Conservation (phyloP, 2,113 vertebrate genomes). For the Oncorhynchus tshawytscha region DNA sequence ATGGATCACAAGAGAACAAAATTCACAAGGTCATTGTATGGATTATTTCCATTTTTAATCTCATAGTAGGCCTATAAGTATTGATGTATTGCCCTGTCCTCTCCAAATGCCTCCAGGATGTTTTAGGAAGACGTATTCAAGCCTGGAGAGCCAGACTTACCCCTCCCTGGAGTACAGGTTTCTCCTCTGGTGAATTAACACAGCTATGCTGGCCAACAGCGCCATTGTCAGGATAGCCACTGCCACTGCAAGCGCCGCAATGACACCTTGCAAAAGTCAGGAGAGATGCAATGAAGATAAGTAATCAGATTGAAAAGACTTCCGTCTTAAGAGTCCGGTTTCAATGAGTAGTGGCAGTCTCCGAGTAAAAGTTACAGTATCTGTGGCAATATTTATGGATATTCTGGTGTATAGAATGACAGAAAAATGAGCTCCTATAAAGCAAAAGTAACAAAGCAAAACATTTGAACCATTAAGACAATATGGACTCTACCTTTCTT, state of each 20-base stretch:
- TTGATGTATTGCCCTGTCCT: too few relatives aligned
- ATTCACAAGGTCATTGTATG: neutral
- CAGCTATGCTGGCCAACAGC: slow-evolving; percentile 63
- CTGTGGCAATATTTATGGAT: too few relatives aligned
- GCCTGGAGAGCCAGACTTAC: slow-evolving; percentile 23
- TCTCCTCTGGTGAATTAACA: slow-evolving; percentile 47
- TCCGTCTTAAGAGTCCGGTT: neutral
- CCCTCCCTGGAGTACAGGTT: slow-evolving; percentile 55
- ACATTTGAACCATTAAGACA: too few relatives aligned
- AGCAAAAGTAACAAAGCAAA: too few relatives aligned
- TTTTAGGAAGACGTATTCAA: neutral
- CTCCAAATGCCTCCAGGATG: neutral
- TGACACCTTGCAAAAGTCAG: slow-evolving; percentile 47
- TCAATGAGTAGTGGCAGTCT: neutral
- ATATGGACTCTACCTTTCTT: neutral
- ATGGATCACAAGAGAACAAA: neutral
- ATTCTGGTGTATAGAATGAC: too few relatives aligned
- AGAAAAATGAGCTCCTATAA: too few relatives aligned
- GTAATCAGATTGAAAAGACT: neutral
- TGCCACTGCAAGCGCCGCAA: slow-evolving; percentile 60
- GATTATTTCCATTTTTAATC: neutral
- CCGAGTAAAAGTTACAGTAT: too few relatives aligned
- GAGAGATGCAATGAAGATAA: neutral
- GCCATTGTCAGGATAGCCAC: slow-evolving; percentile 66
- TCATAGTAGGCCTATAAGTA: too few relatives aligned